These are phyloP conservation scores for Electrona antarctica DNA, from an alignment of 2,113 vertebrate species.

Conservation along the genomic window DNA sequence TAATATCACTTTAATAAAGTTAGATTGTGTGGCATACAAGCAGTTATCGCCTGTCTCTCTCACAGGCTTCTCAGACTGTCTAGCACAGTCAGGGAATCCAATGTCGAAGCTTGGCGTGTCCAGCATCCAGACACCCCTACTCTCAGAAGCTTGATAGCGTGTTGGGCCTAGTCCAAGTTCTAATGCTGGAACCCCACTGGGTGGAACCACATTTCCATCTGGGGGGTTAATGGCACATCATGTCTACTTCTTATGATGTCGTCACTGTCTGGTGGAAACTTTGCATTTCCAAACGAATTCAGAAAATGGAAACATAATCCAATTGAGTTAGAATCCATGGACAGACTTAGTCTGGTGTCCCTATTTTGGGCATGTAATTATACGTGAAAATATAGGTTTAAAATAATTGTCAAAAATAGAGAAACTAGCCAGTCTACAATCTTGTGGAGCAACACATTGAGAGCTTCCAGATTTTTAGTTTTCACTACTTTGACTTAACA, in stretches of 20 bases:
- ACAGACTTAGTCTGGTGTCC: no score
- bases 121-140: not conserved
- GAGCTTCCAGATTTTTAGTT: no score
- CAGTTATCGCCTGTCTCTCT: not conserved
- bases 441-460: no score
- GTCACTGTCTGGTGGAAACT: no score
- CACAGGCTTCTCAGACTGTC: not conserved
- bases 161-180: not conserved
- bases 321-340: no score
- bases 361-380: no score
- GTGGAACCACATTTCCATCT: slow-evolving; percentile 12
- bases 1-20: slow-evolving; percentile 15
- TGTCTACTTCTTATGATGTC: slow-evolving; percentile 15
- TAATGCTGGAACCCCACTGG: not conserved
- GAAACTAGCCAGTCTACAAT: no score
- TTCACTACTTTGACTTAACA: no score
- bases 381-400: no score
- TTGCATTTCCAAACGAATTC: not conserved
- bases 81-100: not conserved
- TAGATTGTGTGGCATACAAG: not conserved
- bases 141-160: not conserved
- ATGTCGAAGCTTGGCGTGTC: not conserved
- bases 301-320: no score
- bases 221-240: slow-evolving; percentile 9
- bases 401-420: no score